Evolutionary conservation across 2,113 vertebrate species (phyloP), one percentile per base, ranked within the genome.

Genomic region (Nyctibius bracteatus): DNA sequence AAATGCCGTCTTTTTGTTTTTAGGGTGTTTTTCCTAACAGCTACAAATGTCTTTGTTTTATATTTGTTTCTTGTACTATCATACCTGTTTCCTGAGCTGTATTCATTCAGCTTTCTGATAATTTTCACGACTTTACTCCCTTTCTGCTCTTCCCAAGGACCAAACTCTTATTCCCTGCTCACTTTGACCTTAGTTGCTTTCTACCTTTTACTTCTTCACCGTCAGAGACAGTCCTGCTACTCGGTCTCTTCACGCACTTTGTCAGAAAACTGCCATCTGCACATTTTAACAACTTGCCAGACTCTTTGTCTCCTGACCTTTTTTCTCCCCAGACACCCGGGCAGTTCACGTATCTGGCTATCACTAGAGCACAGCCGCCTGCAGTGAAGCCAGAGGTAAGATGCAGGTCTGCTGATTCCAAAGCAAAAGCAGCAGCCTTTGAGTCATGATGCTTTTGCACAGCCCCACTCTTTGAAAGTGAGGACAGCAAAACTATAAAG

Each of bases 241-340:
- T 35, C 0, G 0, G 14, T 30, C 61, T 88, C 52, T 44, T 43
- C 39, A 46, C 14, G 7, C 1, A 7, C 16, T 68, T 44, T 51
- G 25, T 46, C 51, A 94, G 28, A n/a, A 54, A 58, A 51, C 5
- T 68, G 72, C 37, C 89, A 86, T 16, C 73, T 85, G 61, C 78
- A 68, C 21, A 9, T 33, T 16, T n/a, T 39, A 57, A 33, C 44
- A 59, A 30, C 61, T 35, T 75, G 55, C 61, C 81, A 91, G 51
- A 22, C 23, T 71, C 51, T 51, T 8, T 63, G 10, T 72, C 52
- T 90, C 70, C 79, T 24, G 79, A 28, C 17, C 57, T 4, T 21
- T 41, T 3, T 21, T 17, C 30, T 22, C 30, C n/a, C 2, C 23
- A n/a, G 51, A 51, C 28, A 58, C 68, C n/a, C 2, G 31, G 20